Percentiles rank a stretch among this genome's conserved stretches.
Conservation (phyloP, 1,140 invertebrate species). For the Lepidurus arcticus region DNA sequence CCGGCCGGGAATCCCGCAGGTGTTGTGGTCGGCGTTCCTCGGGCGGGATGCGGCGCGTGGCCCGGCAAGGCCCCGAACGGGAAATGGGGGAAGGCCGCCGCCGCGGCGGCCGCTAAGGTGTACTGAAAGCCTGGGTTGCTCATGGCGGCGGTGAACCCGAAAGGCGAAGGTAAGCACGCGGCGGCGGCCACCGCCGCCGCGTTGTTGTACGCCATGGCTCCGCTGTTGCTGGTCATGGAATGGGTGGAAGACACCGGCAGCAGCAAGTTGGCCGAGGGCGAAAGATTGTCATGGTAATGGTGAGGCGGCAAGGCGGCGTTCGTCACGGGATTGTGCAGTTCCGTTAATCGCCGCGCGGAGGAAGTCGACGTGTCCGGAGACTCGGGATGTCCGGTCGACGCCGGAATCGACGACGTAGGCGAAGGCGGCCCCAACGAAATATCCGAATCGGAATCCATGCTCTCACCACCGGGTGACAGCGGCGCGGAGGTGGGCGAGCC, state of each 20-base stretch:
- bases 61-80: conserved; percentile 27
- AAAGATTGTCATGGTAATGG: conserved; percentile 23
- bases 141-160: conserved; percentile 15
- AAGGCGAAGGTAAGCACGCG: conserved; percentile 24
- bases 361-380: conserved; percentile 5
- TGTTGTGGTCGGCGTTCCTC: conserved; percentile 2
- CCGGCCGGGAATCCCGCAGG: conserved; percentile 24
- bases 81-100: conserved; percentile 29
- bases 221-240: conserved; percentile 9
- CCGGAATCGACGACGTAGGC: conserved; percentile 23
- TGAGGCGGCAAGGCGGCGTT: conserved; percentile 14
- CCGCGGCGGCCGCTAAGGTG: background rate
- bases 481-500: conserved; percentile 28
- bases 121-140: background rate
- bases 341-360: conserved; percentile 24
- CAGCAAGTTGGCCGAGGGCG: background rate
- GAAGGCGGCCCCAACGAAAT: conserved; percentile 33
- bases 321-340: background rate
- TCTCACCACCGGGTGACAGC: conserved; percentile 30
- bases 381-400: conserved; percentile 4
- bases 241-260: conserved; percentile 26
- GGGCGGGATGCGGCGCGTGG: conserved; percentile 24
- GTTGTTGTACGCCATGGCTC: background rate
- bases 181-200: background rate
- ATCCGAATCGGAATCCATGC: conserved; percentile 27